Base-by-base conservation (phyloP, 1,140 invertebrate species). In the Apis cerana region DNA sequence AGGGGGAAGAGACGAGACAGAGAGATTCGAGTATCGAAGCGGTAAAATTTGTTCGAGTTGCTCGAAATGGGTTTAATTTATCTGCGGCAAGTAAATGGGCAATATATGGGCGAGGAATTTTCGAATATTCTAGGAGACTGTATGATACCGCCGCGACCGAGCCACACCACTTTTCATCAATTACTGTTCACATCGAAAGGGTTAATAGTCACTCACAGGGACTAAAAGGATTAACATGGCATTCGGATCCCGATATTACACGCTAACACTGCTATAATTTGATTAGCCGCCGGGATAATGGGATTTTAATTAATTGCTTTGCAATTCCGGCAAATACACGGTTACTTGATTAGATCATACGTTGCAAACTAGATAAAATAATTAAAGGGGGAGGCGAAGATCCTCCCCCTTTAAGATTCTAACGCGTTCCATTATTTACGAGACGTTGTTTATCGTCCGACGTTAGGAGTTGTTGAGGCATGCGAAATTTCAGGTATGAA, bases 181-280 rank as follows among this genome's bases (percentile, higher is more conserved):
- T 80, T 80, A 72, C 48, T 48, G 68, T 15, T 58, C 48, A 17
- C 48, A 19, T 50, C 19, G 48, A 54, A 61, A 72, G 43, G 58
- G 59, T 72, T 62, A 62, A 61, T 61, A 72, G 77, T 62, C 69
- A 72, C 48, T 72, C 48, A 33, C 27, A 23, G 33, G 13, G 4
- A 33, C 17, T 71, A 80, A 72, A 62, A 72, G 68, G 77, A 65
- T 67, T 67, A 76, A 65, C 75, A 17, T 11, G 23, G 50, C n/a
- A 67, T 64, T 76, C 62, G 62, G 54, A 75, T 75, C 21, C 23
- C 58, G 58, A 59, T 75, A 75, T 75, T 62, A 62, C 33, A 48
- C n/a, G 56, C 12, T 75, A 75, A 61, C 71, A 75, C 71, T 75
- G 58, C 71, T 75, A 54, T 67, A 76, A 76, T 67, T 76, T 76